Evolutionary conservation across 1,140 invertebrate species (phyloP).

Genomic region (Oscheius sp.): DNA sequence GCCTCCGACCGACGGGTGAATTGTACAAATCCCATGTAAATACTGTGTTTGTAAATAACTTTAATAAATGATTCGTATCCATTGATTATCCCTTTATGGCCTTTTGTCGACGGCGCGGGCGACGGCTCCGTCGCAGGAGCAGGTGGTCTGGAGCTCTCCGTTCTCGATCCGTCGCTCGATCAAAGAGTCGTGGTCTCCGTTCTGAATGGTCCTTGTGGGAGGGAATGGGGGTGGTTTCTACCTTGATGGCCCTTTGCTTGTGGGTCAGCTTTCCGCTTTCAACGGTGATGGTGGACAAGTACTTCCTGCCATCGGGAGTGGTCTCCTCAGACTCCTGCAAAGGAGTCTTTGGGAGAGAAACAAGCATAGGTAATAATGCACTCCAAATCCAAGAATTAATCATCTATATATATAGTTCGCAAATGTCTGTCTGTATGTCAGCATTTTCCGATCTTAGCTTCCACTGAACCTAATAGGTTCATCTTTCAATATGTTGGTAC

Average conservation of each 20-base stretch:
- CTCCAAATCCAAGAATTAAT: neutral
- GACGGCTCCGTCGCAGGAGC: constrained; percentile 3
- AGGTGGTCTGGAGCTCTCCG: constrained; percentile 15
- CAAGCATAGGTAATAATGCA: neutral
- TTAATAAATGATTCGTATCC: neutral
- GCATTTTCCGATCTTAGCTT: too few species aligned
- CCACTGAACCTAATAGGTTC: too few species aligned
- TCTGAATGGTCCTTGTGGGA: neutral
- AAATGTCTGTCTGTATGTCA: too few species aligned
- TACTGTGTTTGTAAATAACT: too few species aligned
- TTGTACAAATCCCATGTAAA: neutral
- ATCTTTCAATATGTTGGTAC: too few species aligned
- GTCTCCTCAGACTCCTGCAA: constrained; percentile 29
- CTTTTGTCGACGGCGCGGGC: neutral
- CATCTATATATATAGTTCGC: too few species aligned
- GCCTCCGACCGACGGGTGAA: neutral
- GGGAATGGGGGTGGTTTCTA: neutral
- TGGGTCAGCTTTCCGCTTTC: constrained; percentile 37
- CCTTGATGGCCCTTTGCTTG: constrained; percentile 28
- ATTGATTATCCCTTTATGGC: neutral
- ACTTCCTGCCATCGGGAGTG: constrained; percentile 37
- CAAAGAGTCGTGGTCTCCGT: constrained; percentile 12
- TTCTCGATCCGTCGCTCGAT: constrained; percentile 15
- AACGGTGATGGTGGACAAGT: constrained; percentile 26
- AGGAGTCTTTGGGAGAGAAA: too few species aligned